Percentiles rank a stretch among this genome's conserved stretches.
Evolutionary conservation across 2,888 invertebrate species (phyloP).

Genomic region (Trissolcus brochymenae): DNA sequence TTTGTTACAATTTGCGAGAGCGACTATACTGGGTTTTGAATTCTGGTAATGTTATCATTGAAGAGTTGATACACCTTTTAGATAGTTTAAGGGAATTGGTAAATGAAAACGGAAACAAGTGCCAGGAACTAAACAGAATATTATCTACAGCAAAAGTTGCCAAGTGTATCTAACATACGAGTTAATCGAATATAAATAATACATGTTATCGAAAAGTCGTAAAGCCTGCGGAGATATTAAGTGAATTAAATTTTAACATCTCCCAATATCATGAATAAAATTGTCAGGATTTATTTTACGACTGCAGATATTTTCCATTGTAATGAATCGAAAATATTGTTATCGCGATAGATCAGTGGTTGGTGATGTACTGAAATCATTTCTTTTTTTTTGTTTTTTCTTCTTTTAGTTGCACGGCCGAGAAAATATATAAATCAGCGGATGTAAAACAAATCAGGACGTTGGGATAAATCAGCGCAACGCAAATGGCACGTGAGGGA

Average conservation of each 20-base stretch:
- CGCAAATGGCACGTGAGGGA: slow-evolving; percentile 22
- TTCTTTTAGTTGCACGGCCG: neutral
- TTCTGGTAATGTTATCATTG: neutral
- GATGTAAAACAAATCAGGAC: slow-evolving; percentile 2
- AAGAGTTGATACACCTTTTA: slow-evolving; percentile 8
- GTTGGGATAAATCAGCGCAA: neutral
- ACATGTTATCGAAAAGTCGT: slow-evolving; percentile 12
- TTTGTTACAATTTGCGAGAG: neutral
- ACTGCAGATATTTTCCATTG: neutral
- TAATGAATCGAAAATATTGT: slow-evolving; percentile 1
- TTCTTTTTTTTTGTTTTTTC: no score
- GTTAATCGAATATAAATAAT: slow-evolving; percentile 55
- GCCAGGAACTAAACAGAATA: slow-evolving; percentile 59
- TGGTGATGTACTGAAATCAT: no score
- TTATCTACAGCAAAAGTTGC: slow-evolving; percentile 51
- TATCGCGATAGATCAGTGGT: no score
- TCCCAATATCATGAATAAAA: slow-evolving; percentile 4
- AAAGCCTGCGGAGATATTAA: slow-evolving; percentile 11
- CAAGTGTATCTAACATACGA: slow-evolving; percentile 50
- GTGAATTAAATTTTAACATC: slow-evolving; percentile 24
- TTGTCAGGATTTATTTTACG: neutral
- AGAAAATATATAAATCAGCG: neutral
- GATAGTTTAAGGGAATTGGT: slow-evolving; percentile 37
- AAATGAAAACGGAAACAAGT: slow-evolving; percentile 59
- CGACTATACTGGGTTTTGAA: neutral